Base-by-base conservation (phyloP, 2,113 vertebrate species). In the Marmota flaviventris region DNA sequence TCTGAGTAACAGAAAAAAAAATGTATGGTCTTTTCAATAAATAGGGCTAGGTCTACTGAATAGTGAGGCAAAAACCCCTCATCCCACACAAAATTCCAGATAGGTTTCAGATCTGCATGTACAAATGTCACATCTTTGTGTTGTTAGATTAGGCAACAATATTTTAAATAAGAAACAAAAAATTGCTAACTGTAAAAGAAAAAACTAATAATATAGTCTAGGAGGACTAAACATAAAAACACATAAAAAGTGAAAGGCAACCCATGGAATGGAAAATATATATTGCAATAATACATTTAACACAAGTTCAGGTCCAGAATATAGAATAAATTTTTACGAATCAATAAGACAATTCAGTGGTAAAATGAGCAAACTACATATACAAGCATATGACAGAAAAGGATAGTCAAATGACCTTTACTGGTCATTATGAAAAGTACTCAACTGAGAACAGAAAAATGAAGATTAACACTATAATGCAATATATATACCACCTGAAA, bases 151-250 rank as follows among this genome's bases (percentile, higher is more conserved):
- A 76, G 39, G 12, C 13, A 84, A 96, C 73, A 34, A 73, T 25
- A 58, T 67, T 72, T 91, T 89, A 89, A 84, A 84, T 4, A 65
- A 93, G 70, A 96, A 84, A 69, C 13, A 93, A 61, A 61, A 95
- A 84, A 91, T 70, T 29, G 75, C 39, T 67, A 85, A n/a, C 22
- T 3, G 20, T n/a, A 67, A 69, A 90, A 37, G 37, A 58, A 58
- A 91, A 91, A 58, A 58, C 39, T 39, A 58, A 88, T 89, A 58
- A 56, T 72, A 39, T 65, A 51, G 8, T 48, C 42, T 53, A 82
- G 63, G 78, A 72, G 22, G 5, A 58, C 22, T 20, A 92, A n/a
- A 85, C 42, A 89, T 27, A 73, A 69, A 69, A 58, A 22, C 56
- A 58, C 7, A 24, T 20, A 58, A 58, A 67, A 79, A n/a, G 39